Evolutionary conservation across 1,140 invertebrate species (phyloP), one percentile per base, ranked within the genome.

Genomic region (Samia ricini): DNA sequence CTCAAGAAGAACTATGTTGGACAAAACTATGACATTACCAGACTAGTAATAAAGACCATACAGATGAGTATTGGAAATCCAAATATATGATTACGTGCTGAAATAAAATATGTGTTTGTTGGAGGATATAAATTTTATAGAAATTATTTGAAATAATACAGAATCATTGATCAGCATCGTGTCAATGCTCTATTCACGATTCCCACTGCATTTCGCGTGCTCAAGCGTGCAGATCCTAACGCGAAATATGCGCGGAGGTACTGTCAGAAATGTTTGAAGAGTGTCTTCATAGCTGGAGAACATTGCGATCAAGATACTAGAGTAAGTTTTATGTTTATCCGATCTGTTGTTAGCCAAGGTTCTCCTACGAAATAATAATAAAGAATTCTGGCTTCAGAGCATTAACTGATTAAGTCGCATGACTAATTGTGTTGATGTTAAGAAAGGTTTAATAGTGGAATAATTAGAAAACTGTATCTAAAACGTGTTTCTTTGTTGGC

Each of bases 241-340:
- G 91, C 93, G 1, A 91, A 91, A 59, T 92, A 93, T 59, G 93
- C 95, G 0, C 90, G 91, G 15, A 93, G 94, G 76, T 96, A 96
- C 77, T 94, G 93, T 42, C 92, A 92, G 48, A 94, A 95, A 62
- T 94, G 94, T 74, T 92, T 98, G 68, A 94, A 94, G 63, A 93
- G 93, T 7, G 92, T 98, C 58, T 98, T 97, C 83, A 94, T 98
- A 4, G 97, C 97, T 63, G 98, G 98, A 0, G 98, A 99, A 85
- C 97, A 98, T 77, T 98, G 97, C 82, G 98, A 99, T 80, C 94
- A 95, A 61, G 97, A 98, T 77, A 97, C 97, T 0, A 95, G 83
- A 72, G 90, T 90, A 59, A 76, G 76, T 60, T 57, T 2, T 24
- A 10, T 8, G 2, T 3, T 18, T 52, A 18, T 52, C 50, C n/a